Evolutionary conservation across 2,888 invertebrate species (phyloP), one percentile per base, ranked within the genome.

Genomic region (Sarcophaga rosellei): DNA sequence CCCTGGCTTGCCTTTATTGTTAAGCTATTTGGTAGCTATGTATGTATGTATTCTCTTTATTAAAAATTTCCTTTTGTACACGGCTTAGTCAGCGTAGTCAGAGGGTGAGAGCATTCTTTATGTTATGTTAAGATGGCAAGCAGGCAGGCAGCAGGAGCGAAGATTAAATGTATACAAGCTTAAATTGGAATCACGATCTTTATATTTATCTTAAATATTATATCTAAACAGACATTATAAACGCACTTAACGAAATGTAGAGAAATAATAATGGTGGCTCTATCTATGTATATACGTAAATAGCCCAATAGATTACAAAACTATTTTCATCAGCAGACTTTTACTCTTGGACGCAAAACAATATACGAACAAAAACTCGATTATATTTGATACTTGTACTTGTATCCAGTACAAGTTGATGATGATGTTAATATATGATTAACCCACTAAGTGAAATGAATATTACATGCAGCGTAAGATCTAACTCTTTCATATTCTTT

Each of bases 161-260:
- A 88, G 89, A 89, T 88, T 89, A 89, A 89, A 89, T 86, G 81
- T 86, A 88, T 88, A 89, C 89, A 89, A 89, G 89, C 88, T 88
- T 89, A 89, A 89, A 89, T 88, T 89, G 89, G 88, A 89, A 89
- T 89, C 89, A 89, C 89, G 89, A 89, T 89, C 87, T 89, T 87
- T 87, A 88, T 88, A 89, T 89, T 89, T 89, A 89, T 89, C 89
- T 89, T 79, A 87, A 89, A 89, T 89, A 88, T 89, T 88, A 89
- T 83, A 89, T 88, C 89, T 88, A 88, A 88, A 85, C 88, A 86
- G 86, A 81, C 86, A 81, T 84, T 86, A 86, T 79, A 84, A 86
- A 84, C 86, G 86, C 86, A 86, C 86, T 86, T 84, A 81, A 78
- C 61, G 77, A 74, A 84, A 53, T 20, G 65, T 75, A n/a, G 20